Evolutionary conservation across 2,888 invertebrate genomes (phyloP).

Genomic region (Malthinus seriepunctatus): DNA sequence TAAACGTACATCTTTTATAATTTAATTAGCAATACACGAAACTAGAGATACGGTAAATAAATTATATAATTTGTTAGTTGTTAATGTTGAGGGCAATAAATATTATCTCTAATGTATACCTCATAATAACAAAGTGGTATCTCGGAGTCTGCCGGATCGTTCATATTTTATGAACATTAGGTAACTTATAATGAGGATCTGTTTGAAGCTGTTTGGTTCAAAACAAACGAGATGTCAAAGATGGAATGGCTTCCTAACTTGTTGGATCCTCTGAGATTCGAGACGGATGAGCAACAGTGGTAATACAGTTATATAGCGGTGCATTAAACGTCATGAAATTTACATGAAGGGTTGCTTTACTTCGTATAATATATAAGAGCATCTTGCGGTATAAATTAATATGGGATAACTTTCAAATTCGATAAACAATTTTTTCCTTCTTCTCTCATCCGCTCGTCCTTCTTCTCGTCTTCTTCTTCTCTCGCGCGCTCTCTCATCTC

Average conservation of each 20-base stretch:
- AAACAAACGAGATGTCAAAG: constrained; percentile 41
- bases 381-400: constrained; percentile 32
- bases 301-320: constrained; percentile 53
- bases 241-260: constrained; percentile 50
- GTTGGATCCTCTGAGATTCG: constrained; percentile 48
- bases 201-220: constrained; percentile 53
- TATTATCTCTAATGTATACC: constrained; percentile 25
- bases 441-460: no score
- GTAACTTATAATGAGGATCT: constrained; percentile 57
- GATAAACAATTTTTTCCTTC: no score
- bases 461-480: no score
- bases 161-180: constrained; percentile 57
- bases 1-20: not conserved
- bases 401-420: constrained; percentile 5
- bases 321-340: constrained; percentile 55
- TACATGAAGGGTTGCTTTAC: constrained; percentile 48
- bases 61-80: constrained; percentile 21
- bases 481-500: no score
- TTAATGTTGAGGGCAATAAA: constrained; percentile 19
- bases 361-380: constrained; percentile 23
- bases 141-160: constrained; percentile 42
- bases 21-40: not conserved
- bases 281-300: constrained; percentile 42
- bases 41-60: constrained; percentile 9
- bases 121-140: constrained; percentile 29